Conservation (phyloP, 2,797 vertebrate genomes). For the Aulostomus chinensis region DNA sequence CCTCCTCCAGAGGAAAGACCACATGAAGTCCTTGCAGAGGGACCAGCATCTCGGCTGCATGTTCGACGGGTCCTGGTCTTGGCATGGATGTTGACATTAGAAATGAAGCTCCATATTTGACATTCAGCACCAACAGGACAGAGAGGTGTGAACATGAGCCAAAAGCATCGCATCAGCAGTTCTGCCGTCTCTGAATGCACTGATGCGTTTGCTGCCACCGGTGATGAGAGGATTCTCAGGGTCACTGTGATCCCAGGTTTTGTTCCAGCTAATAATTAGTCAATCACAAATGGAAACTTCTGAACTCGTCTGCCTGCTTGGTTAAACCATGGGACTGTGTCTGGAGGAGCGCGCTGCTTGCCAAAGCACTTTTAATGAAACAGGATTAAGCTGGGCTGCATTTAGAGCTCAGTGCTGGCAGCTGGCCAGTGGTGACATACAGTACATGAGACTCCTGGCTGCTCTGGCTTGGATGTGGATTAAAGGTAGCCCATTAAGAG, state of each 20-base stretch:
- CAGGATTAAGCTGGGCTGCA: constrained; percentile 13
- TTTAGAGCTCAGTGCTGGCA: constrained; percentile 40
- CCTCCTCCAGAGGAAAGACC: no score
- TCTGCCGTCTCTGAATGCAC: not conserved
- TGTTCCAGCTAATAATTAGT: constrained; percentile 12
- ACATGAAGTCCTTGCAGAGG: no score
- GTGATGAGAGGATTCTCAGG: not conserved
- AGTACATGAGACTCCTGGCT: constrained; percentile 20
- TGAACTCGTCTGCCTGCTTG: constrained; percentile 14
- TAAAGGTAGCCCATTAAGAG: constrained; percentile 35
- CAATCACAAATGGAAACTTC: constrained; percentile 6
- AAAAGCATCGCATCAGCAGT: no score
- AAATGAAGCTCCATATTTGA: no score
- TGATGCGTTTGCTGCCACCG: not conserved
- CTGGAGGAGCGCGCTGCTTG: constrained; percentile 18
- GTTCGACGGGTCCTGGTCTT: no score
- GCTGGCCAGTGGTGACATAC: constrained; percentile 13
- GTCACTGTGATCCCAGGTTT: constrained; percentile 16
- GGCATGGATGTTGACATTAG: no score
- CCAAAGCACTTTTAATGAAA: constrained; percentile 34
- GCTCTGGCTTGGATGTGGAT: constrained; percentile 37
- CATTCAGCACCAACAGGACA: no score
- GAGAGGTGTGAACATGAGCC: no score
- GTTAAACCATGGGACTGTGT: constrained; percentile 24
- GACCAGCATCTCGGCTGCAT: no score